Evolutionary conservation across 2,797 vertebrate species (phyloP).

Genomic region (Cygnus olor): DNA sequence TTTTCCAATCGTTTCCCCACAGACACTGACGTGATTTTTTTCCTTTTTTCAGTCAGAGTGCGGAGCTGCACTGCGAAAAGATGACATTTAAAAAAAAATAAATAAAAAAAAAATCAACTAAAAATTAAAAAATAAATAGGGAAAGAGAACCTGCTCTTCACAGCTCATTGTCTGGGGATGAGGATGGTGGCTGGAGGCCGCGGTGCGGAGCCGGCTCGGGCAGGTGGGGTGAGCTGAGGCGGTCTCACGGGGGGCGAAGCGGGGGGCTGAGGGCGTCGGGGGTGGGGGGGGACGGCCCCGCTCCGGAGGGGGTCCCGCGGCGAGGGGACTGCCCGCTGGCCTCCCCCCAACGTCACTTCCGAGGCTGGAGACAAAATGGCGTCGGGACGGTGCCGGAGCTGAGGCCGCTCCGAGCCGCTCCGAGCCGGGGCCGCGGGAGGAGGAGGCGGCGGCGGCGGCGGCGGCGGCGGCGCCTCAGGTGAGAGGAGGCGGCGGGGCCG

Average conservation of each 20-base stretch:
- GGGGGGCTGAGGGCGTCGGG: not conserved
- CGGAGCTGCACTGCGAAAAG: not conserved
- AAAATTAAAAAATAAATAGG: no score
- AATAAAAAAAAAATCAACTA: no score
- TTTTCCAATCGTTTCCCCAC: fast-evolving
- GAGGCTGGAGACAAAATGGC: slow-evolving; percentile 78
- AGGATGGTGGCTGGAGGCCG: not conserved
- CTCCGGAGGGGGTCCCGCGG: not conserved
- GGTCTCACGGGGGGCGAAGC: not conserved
- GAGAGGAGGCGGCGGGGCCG: not conserved
- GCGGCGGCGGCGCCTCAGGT: not conserved
- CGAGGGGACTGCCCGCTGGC: not conserved
- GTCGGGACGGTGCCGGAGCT: slow-evolving; percentile 67
- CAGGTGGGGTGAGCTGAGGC: not conserved
- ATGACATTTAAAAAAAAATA: not conserved
- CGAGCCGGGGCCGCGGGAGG: not conserved
- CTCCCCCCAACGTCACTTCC: slow-evolving; percentile 77
- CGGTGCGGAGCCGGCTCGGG: not conserved
- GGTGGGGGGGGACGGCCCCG: not conserved
- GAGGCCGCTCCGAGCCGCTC: slow-evolving; percentile 9
- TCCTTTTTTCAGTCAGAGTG: not conserved
- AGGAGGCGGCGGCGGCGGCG: not conserved
- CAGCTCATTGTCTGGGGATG: not conserved
- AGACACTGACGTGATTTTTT: not conserved
- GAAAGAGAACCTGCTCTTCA: not conserved